These are phyloP conservation scores for Malurus cyaneus DNA, from an alignment of 2,113 vertebrate species.

Conservation along the genomic window DNA sequence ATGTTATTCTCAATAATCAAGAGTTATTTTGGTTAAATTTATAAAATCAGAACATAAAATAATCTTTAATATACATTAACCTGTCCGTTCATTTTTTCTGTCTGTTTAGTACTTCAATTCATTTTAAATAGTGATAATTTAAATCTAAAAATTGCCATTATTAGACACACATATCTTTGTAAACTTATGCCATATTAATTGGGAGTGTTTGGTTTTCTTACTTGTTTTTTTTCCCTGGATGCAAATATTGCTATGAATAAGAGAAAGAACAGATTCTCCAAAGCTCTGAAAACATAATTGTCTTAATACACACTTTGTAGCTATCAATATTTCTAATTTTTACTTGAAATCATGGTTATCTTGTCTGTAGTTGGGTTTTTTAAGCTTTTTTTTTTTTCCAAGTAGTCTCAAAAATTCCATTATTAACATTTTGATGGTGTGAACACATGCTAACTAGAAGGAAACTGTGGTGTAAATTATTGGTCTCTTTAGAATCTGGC, in stretches of 20 bases:
- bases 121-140: not conserved
- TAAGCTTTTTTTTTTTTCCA: too few relatives aligned
- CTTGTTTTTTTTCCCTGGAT: not conserved
- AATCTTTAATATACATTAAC: not conserved
- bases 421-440: not conserved
- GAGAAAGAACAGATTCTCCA: not conserved
- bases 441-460: not conserved
- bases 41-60: not conserved
- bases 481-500: not conserved
- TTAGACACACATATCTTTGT: not conserved
- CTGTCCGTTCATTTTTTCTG: not conserved
- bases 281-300: not conserved
- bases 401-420: not conserved
- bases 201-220: accelerated
- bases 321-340: not conserved
- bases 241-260: not conserved
- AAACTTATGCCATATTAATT: not conserved
- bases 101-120: not conserved
- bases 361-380: accelerated
- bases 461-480: not conserved
- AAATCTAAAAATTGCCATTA: not conserved
- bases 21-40: not conserved
- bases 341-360: not conserved
- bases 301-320: not conserved
- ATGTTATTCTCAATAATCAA: not conserved